These are phyloP conservation scores for Danionella dracula DNA, from an alignment of 2,797 vertebrate species.

Conservation along the genomic window DNA sequence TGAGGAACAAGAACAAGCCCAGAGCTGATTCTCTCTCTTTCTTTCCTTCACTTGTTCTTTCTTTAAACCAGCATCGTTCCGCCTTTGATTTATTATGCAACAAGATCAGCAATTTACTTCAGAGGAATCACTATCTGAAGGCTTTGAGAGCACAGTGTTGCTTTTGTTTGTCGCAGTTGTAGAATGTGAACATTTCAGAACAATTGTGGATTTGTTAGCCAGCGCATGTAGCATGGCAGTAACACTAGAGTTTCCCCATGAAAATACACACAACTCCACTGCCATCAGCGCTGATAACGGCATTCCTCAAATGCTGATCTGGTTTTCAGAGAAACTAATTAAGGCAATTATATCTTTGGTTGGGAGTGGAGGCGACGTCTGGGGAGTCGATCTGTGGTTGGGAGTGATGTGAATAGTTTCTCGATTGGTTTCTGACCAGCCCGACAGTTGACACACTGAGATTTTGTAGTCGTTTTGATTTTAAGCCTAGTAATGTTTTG, in stretches of 20 bases:
- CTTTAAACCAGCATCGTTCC: constrained; percentile 24
- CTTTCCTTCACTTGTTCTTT: constrained; percentile 19
- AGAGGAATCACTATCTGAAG: constrained; percentile 2
- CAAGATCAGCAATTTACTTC: constrained; percentile 22
- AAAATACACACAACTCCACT: background rate
- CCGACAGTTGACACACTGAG: background rate
- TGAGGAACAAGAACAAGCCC: constrained; percentile 25
- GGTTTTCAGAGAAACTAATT: constrained; percentile 46
- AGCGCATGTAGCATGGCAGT: background rate
- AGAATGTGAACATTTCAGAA: background rate
- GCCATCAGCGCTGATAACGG: constrained; percentile 37
- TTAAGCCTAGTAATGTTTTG: background rate
- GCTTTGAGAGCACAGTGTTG: background rate
- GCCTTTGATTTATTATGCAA: constrained; percentile 47
- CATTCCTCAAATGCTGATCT: constrained; percentile 49
- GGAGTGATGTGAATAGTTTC: constrained; percentile 6
- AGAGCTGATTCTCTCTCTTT: constrained; percentile 22
- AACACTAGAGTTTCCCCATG: background rate
- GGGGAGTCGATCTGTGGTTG: background rate
- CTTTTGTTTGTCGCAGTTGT: background rate
- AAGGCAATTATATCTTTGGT: constrained; percentile 42
- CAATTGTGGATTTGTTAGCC: background rate
- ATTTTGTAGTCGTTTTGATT: background rate
- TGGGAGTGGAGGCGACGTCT: constrained; percentile 21
- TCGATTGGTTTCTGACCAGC: background rate